Percentiles rank a stretch among this genome's conserved stretches.
phyloP scores from a whole-genome alignment of 1,140 invertebrate species.

The Melanaphis sacchari region DNA sequence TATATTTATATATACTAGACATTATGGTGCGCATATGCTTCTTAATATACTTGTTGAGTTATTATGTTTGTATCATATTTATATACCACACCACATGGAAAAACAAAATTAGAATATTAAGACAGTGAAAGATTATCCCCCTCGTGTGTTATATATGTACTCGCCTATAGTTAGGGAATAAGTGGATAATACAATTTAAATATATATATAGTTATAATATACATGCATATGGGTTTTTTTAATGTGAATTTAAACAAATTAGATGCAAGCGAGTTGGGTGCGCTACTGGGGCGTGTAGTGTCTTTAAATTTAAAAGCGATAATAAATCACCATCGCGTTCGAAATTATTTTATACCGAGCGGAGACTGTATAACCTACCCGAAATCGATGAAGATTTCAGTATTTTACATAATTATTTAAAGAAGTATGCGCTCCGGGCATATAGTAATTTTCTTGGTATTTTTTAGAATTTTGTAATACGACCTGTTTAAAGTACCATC shows the following conservation, averaged over 20 bases:
- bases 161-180: neutral
- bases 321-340: neutral
- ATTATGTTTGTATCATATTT: neutral
- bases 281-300: neutral
- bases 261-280: neutral
- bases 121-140: neutral
- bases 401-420: neutral
- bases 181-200: neutral
- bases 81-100: neutral
- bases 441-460: neutral
- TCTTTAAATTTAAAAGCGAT: neutral
- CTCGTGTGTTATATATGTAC: neutral
- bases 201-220: neutral
- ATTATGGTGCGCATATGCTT: neutral
- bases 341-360: neutral
- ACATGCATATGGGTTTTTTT: neutral
- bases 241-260: constrained; percentile 7
- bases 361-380: neutral
- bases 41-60: neutral
- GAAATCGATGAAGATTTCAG: neutral
- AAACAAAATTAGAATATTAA: constrained; percentile 22
- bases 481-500: neutral
- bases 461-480: neutral
- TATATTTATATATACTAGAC: neutral
- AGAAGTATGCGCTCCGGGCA: neutral